Base-by-base conservation (phyloP, 2,797 vertebrate species). In the Arctocebus calabarensis region DNA sequence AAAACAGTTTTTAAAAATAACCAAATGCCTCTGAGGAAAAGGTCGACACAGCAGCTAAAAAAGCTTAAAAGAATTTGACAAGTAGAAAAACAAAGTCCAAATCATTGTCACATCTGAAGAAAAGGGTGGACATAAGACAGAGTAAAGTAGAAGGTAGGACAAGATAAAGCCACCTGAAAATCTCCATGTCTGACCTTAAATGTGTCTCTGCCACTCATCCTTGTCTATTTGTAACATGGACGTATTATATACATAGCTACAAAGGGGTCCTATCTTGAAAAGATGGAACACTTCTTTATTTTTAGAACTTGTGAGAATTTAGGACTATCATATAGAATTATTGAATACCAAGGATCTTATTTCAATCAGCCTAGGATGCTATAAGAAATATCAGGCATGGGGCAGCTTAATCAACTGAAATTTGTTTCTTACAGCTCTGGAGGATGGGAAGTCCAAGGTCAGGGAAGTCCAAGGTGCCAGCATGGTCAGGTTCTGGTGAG, bases 1-100 rank as follows among this genome's bases (percentile, higher is more conserved):
- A 97, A 97, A 96, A 97, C 20, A 79, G 79, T 82, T 66, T 55
- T 77, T 82, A 90, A 94, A 95, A 94, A 95, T 14, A 96, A 91
- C 40, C 78, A 92, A 96, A 89, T 37, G 40, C 17, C 88, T 97
- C 85, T 82, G 86, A 89, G 90, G 66, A 43, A 86, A 66, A 91
- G 89, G 85, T 96, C 84, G 82, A 23, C 23, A 29, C 9, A 52
- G 34, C 37, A 57, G 64, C 48, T 78, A 45, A 71, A 97, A 77
- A 88, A 32, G 82, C 89, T 79, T 75, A 82, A 66, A 71, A 84
- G n/a, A 48, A 88, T 64, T 14, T 77, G 92, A 88, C 95, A 88
- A 62, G 37, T 52, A 23, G 45, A 93, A 73, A 90, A 83, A 93
- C 29, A 66, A 96, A 93, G 48, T 32, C 37, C 62, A 90, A 37